phyloP scores from a whole-genome alignment of 2,113 vertebrate genomes.

The Plecotus auritus region DNA sequence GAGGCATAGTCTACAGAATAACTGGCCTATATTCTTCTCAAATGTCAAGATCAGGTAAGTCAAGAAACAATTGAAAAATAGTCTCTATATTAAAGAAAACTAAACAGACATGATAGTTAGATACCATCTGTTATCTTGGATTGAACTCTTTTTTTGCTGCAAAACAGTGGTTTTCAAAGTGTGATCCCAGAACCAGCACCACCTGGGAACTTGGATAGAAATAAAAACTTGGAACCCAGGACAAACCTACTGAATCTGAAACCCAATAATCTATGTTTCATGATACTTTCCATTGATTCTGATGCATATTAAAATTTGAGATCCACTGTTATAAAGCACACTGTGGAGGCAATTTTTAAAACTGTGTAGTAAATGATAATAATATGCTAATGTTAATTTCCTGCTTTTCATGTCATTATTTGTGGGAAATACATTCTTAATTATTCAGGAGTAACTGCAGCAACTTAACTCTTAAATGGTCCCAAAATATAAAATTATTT shows the following conservation, averaged over 20 bases:
- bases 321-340: not conserved
- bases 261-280: not conserved
- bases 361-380: not conserved
- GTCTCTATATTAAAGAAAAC: not conserved
- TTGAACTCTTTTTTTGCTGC: not conserved
- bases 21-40: not conserved
- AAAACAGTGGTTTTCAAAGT: not conserved
- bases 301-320: not conserved
- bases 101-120: not conserved
- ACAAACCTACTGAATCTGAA: not conserved
- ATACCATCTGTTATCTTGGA: not conserved
- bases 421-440: not conserved
- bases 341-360: not conserved
- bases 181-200: not conserved
- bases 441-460: not conserved
- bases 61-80: not conserved
- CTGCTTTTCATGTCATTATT: not conserved
- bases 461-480: constrained; percentile 25
- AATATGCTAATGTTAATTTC: not conserved
- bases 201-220: not conserved
- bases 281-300: not conserved
- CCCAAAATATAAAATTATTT: not conserved
- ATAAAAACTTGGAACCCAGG: not conserved
- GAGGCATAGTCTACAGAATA: not conserved
- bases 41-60: not conserved